These are phyloP conservation scores for Panzeria rudis DNA, from an alignment of 2,888 invertebrate genomes.

Conservation along the genomic window DNA sequence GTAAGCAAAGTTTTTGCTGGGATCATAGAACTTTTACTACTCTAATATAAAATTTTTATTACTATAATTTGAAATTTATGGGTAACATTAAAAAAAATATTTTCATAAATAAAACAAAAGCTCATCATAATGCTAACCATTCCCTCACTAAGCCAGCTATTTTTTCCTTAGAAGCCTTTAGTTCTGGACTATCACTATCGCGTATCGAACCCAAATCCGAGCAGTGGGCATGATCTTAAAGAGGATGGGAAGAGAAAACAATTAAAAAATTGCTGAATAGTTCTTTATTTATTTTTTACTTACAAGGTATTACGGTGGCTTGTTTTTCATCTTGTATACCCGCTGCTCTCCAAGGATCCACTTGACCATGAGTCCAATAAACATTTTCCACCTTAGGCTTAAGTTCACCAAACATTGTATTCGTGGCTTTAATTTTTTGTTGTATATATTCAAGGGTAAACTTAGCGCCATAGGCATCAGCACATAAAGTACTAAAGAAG, in stretches of 20 bases:
- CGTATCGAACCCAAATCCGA: conserved; percentile 81
- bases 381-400: conserved; percentile 84
- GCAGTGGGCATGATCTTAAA: conserved; percentile 79
- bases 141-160: conserved; percentile 79
- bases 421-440: conserved; percentile 80
- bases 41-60: neutral
- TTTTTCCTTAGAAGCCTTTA: conserved; percentile 79
- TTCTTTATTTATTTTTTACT: conserved; percentile 34
- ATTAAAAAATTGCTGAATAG: neutral
- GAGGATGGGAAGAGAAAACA: conserved; percentile 60
- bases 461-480: conserved; percentile 78
- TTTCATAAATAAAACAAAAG: neutral
- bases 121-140: conserved; percentile 74
- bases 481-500: conserved; percentile 78
- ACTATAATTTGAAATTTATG: neutral
- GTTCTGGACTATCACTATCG: conserved; percentile 76
- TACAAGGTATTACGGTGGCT: conserved; percentile 80
- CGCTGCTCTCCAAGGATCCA: conserved; percentile 86
- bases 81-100: conserved; percentile 30
- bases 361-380: conserved; percentile 85
- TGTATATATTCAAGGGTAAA: conserved; percentile 76
- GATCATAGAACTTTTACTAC: too few species aligned
- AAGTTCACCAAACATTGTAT: conserved; percentile 84
- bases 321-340: conserved; percentile 82
- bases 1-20: too few species aligned